Conservation (phyloP, 2,888 invertebrate species). For the Folsomia manolachei region DNA sequence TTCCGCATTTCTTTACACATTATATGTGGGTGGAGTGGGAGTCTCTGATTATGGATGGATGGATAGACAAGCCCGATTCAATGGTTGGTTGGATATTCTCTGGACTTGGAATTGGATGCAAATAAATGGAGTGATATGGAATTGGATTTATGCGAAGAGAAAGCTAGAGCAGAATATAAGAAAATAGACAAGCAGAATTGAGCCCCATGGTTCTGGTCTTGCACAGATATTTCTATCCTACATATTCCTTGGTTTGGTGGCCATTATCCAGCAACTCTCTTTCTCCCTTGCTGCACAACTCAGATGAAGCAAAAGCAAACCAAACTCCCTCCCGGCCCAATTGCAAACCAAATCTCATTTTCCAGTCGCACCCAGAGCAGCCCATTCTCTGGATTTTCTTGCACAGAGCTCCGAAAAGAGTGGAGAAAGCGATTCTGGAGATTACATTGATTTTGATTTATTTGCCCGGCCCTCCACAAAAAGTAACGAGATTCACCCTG, state of each 20-base stretch:
- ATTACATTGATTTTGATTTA: constrained; percentile 8
- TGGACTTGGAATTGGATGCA: neutral
- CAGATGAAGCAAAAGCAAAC: neutral
- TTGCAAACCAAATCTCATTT: constrained; percentile 10
- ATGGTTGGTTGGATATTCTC: no score
- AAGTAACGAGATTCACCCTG: neutral
- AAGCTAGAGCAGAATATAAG: no score
- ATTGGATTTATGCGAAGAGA: constrained; percentile 4
- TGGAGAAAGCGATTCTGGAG: constrained; percentile 8
- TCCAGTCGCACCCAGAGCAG: neutral
- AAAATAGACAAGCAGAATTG: neutral
- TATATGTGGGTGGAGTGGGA: no score
- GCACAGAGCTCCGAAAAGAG: neutral
- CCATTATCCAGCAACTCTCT: neutral
- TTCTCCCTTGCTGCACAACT: no score
- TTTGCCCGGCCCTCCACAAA: neutral
- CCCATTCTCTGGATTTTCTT: neutral
- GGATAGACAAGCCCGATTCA: no score
- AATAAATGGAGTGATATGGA: constrained; percentile 7
- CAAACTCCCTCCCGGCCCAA: neutral
- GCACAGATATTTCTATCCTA: neutral
- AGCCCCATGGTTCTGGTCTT: neutral
- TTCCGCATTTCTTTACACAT: no score
- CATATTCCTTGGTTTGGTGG: no score
- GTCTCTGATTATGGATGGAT: no score